Percentiles rank a stretch among this genome's conserved stretches.
These are phyloP conservation scores for Phoenicopterus ruber DNA, from an alignment of 2,113 vertebrate genomes.

Conservation along the genomic window DNA sequence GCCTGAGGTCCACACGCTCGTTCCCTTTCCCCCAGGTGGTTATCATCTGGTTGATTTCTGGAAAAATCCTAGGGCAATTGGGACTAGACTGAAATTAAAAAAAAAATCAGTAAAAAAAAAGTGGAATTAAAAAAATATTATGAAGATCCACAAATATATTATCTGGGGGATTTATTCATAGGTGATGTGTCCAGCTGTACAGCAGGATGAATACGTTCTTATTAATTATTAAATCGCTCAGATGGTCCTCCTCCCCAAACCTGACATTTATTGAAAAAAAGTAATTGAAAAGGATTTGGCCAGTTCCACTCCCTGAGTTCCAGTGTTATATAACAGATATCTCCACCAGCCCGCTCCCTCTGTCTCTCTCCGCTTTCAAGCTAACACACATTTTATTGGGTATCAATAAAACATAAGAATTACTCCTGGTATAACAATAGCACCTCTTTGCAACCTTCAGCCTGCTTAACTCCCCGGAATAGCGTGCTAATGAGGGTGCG, in stretches of 20 bases:
- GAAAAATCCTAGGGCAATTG: background rate
- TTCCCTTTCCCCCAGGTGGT: background rate
- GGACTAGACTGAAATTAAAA: background rate
- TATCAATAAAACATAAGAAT: constrained; percentile 62
- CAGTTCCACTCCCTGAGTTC: background rate
- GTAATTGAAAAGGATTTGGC: constrained; percentile 48
- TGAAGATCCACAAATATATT: background rate
- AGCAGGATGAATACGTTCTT: background rate
- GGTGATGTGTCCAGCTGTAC: constrained; percentile 18
- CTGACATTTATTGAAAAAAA: constrained; percentile 27
- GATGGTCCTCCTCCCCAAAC: constrained; percentile 16
- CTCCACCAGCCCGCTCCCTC: background rate
- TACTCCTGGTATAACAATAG: constrained; percentile 57
- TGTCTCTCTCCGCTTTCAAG: background rate
- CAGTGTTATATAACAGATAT: background rate
- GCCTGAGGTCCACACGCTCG: background rate
- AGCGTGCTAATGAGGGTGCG: constrained; percentile 52
- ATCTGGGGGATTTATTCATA: constrained; percentile 23
- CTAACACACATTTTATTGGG: constrained; percentile 34
- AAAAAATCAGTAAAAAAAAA: background rate
- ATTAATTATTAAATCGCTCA: constrained; percentile 59
- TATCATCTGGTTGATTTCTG: background rate
- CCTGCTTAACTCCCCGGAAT: constrained; percentile 47
- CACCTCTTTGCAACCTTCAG: constrained; percentile 44
- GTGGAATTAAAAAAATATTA: background rate